These are phyloP conservation scores for Drosophila bunnanda DNA, from an alignment of 2,888 invertebrate species.

Conservation along the genomic window DNA sequence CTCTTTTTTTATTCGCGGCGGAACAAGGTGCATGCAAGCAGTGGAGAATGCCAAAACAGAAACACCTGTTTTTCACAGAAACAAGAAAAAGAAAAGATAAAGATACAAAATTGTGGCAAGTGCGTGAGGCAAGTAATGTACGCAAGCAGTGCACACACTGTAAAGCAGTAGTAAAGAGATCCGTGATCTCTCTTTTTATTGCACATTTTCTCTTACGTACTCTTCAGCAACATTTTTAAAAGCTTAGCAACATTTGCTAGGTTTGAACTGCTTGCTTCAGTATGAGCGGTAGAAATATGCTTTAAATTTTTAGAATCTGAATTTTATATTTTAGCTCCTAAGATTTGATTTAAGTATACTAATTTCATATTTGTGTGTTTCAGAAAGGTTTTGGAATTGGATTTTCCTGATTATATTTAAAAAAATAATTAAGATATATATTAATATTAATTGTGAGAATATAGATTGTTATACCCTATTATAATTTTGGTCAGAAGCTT, in stretches of 20 bases:
- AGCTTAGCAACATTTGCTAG: background rate
- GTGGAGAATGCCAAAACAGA: slow-evolving; percentile 31
- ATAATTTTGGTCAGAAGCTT: too few relatives aligned
- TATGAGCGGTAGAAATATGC: background rate
- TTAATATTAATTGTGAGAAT: too few relatives aligned
- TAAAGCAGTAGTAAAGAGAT: background rate
- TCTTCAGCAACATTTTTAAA: background rate
- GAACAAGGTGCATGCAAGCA: slow-evolving; percentile 35
- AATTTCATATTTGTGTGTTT: too few relatives aligned
- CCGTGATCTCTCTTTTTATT: background rate
- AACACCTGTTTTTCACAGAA: slow-evolving; percentile 47
- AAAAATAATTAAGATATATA: too few relatives aligned
- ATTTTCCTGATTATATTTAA: too few relatives aligned
- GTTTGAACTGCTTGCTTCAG: background rate
- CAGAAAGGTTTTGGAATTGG: too few relatives aligned
- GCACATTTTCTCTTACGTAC: background rate
- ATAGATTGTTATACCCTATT: too few relatives aligned
- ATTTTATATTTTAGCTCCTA: too few relatives aligned
- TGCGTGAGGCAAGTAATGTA: slow-evolving; percentile 47
- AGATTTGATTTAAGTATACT: too few relatives aligned
- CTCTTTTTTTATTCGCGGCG: slow-evolving; percentile 9
- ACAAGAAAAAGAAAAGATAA: background rate
- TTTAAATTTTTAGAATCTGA: background rate
- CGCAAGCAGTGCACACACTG: slow-evolving; percentile 17
- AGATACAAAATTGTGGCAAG: slow-evolving; percentile 23